Evolutionary conservation across 2,797 vertebrate species (phyloP), one percentile per base, ranked within the genome.

Genomic region (Epinephelus awoara): DNA sequence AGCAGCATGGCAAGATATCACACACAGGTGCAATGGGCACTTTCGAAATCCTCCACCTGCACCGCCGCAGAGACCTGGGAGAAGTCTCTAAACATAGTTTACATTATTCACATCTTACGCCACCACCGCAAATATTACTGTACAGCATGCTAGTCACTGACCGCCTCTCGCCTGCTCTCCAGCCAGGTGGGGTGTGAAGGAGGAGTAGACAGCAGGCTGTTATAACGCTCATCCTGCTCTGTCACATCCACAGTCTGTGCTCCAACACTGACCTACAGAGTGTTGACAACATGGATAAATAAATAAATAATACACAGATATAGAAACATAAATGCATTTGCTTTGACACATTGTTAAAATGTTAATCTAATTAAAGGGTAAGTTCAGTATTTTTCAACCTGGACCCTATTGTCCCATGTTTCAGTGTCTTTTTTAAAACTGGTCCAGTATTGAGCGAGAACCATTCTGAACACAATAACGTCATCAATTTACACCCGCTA

Each of bases 181-280:
- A 96, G 79, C 97, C 97, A 97, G 27, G 96, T 96, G 46, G 73
- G 52, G 54, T 91, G 91, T 70, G 71, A 63, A 27, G 78, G 71
- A 63, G 82, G 75, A 61, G 64, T 65, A 66, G 80, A 78, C 83
- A 79, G 66, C 19, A 73, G 67, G 62, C 34, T 74, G 34, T 72
- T 83, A 80, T 82, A 2, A 2, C 89, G 93, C 79, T 92, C 91
- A 46, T 94, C 91, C 83, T 92, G 91, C 75, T 94, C 89, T 5
- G 80, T 88, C 70, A 91, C 59, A 65, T 95, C 94, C 73, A 77
- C 59, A 27, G 42, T 58, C n/a, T 75, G 49, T 21, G n/a, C 34
- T 61, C 51, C 80, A 51, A 15, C 29, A 46, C 25, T 57, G 56
- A 38, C 72, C 95, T 96, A 38, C 87, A 70, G 83, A 91, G 61